A percentile compares a stretch with the other conserved stretches of the same genome.
phyloP scores from a whole-genome alignment of 2,113 vertebrate species.

The Anoura caudifer region DNA sequence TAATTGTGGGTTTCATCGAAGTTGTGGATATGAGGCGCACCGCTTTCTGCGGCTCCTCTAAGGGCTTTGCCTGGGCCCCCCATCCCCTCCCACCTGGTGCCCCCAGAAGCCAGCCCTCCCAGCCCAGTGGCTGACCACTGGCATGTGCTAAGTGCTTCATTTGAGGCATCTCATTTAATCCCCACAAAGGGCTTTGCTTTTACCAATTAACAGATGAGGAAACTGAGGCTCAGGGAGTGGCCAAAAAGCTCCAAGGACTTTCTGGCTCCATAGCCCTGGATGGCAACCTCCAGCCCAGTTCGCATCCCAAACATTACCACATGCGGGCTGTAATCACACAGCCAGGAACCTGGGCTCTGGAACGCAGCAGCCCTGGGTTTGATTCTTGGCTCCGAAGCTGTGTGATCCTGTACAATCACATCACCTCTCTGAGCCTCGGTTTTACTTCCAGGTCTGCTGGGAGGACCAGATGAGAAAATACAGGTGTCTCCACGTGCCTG shows the following conservation, averaged over 20 bases:
- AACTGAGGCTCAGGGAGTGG: not conserved
- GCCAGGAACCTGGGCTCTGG: not conserved
- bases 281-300: not conserved
- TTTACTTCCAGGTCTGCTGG: not conserved
- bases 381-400: not conserved
- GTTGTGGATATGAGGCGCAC: not conserved
- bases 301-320: not conserved
- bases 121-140: not conserved
- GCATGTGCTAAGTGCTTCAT: not conserved
- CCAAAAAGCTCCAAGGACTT: not conserved
- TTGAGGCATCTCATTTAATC: not conserved
- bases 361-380: not conserved
- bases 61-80: not conserved
- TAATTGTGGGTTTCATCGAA: slow-evolving; percentile 53
- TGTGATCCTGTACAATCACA: not conserved
- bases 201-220: not conserved
- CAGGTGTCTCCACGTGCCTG: not conserved
- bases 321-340: not conserved
- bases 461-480: not conserved
- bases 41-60: not conserved
- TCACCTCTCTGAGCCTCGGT: not conserved
- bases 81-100: not conserved
- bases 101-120: not conserved
- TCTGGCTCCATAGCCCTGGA: not conserved
- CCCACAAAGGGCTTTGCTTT: not conserved